phyloP scores from a whole-genome alignment of 2,888 invertebrate species.

The Chamaedrilus cognettii region DNA sequence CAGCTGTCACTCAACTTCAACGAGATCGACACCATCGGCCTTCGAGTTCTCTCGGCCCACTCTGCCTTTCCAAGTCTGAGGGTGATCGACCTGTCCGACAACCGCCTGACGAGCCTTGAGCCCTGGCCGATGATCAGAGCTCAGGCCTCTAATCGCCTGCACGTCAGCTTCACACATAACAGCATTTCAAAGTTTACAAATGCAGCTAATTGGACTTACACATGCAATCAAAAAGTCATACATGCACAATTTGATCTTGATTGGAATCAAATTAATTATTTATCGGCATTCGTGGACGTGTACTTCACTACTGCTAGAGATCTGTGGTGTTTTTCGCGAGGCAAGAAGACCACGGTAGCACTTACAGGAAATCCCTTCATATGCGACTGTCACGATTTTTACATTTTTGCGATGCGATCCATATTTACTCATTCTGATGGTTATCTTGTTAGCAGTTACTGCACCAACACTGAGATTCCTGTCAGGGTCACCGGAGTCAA shows the following conservation, averaged over 20 bases:
- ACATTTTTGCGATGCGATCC: background rate
- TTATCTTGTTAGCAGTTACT: background rate
- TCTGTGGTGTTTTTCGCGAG: background rate
- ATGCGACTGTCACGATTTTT: background rate
- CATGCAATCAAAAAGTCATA: background rate
- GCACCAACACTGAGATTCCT: background rate
- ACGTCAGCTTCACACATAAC: background rate
- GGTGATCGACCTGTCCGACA: background rate
- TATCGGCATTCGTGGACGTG: background rate
- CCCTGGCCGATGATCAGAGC: background rate
- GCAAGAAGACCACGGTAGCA: background rate
- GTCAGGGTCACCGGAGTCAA: background rate
- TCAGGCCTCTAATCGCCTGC: background rate
- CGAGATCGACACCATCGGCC: background rate
- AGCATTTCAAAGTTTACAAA: background rate
- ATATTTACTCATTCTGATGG: no score
- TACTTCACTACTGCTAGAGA: background rate
- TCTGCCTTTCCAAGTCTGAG: background rate
- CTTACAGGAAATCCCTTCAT: background rate
- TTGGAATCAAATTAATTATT: background rate
- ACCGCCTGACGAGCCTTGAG: background rate
- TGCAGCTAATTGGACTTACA: background rate
- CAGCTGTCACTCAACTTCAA: background rate
- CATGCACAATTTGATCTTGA: no score
- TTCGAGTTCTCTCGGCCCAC: background rate